Evolutionary conservation across 2,113 vertebrate genomes (phyloP).

Genomic region (Peromyscus californicus): DNA sequence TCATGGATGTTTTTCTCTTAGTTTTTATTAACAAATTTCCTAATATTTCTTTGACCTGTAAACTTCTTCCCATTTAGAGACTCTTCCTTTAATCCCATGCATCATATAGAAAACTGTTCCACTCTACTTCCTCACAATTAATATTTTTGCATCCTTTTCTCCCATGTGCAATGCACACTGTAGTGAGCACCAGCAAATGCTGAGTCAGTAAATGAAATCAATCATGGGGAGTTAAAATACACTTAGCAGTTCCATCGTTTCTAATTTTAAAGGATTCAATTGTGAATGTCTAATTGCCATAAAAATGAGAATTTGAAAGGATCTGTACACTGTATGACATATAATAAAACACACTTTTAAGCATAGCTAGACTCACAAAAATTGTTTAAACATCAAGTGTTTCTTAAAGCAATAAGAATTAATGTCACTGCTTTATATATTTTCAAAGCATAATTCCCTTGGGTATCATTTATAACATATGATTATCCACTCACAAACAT

Average conservation of each 20-base stretch:
- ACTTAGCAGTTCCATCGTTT: neutral
- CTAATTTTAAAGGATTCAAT: neutral
- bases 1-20: neutral
- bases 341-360: neutral
- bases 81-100: neutral
- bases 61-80: neutral
- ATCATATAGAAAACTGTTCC: neutral
- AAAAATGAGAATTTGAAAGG: constrained; percentile 27
- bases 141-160: neutral
- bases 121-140: neutral
- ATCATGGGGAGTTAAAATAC: neutral
- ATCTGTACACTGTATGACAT: neutral
- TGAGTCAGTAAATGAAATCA: neutral
- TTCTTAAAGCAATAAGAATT: neutral
- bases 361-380: neutral
- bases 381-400: neutral
- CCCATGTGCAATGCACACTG: neutral
- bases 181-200: neutral
- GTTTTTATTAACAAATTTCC: neutral
- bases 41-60: constrained; percentile 6
- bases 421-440: neutral
- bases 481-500: constrained; percentile 4
- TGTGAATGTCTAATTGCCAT: neutral
- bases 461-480: neutral
- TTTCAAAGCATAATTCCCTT: neutral